Evolutionary conservation across 2,113 vertebrate species (phyloP), one percentile per base, ranked within the genome.

Genomic region (Glareola pratincola): DNA sequence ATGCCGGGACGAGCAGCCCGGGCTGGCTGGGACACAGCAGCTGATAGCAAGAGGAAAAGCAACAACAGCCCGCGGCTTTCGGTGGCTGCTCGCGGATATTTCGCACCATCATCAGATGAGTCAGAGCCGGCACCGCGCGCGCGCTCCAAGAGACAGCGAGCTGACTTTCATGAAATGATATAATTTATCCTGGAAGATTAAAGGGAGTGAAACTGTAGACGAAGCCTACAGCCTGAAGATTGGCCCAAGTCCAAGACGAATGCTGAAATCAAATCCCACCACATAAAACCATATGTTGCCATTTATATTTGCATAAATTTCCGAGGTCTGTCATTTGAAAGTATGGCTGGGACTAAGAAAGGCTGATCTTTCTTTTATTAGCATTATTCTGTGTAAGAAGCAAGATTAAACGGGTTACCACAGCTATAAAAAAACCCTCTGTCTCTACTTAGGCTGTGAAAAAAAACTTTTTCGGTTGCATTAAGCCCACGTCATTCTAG

Each of bases 251-350:
- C 91, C 76, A 66, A 76, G 73, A 26, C 1, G 68, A 95, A 54
- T 9, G 68, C 59, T 88, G 74, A 79, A 82, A 96, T 83, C 62
- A 67, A 91, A 91, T 18, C 81, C 94, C 91, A 88, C 88, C 78
- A 20, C 86, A 90, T 34, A 62, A 80, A 80, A 85, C 32, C 62
- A 90, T 57, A 85, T 56, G 60, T 19, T 85, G 79, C 66, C 60
- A n/a, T 74, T 96, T 89, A 48, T 32, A 59, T 43, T 27, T 14
- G 59, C 79, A 95, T 68, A 24, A 1, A 64, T 68, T 93, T 32
- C 72, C 82, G 41, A 57, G 60, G 37, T 39, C 85, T 29, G 45
- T 67, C 62, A 81, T 80, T 76, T 80, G 85, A 7, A 83, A 77
- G 88, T 5, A 34, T 1, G 77, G 88, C 54, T 66, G 88, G 81